Evolutionary conservation across 64 coral and sea anemone species (phyloP).

Genomic region (Platygyra sinensis): DNA sequence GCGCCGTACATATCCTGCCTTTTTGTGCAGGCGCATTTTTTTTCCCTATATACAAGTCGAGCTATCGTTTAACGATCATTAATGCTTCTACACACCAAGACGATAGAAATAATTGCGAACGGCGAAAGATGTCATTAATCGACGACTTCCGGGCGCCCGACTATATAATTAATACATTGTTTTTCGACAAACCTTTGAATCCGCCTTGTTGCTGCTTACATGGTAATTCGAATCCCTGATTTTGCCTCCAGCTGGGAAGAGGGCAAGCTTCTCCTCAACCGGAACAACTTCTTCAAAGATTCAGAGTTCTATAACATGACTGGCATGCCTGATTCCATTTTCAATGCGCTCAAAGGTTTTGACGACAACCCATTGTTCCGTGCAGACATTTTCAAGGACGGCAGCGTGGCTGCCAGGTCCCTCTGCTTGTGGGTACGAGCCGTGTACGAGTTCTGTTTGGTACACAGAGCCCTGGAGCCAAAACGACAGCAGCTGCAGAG

Average conservation of each 20-base stretch:
- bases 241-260: slow-evolving; percentile 79
- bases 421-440: slow-evolving; percentile 95
- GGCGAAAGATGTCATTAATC: no score
- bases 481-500: slow-evolving; percentile 64
- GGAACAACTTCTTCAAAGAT: slow-evolving; percentile 95
- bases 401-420: slow-evolving; percentile 82
- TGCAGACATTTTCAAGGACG: slow-evolving; percentile 76
- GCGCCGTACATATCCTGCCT: no score
- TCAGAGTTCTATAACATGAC: slow-evolving; percentile 90
- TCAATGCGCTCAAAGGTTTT: slow-evolving; percentile 65
- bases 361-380: slow-evolving; percentile 74
- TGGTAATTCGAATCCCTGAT: background rate
- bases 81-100: no score
- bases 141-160: no score
- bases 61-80: no score
- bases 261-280: slow-evolving; percentile 88
- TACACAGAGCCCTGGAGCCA: slow-evolving; percentile 76
- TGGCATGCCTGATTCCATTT: slow-evolving; percentile 76
- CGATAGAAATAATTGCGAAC: no score
- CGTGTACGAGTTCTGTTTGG: slow-evolving; percentile 89
- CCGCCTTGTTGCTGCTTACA: no score
- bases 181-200: no score
- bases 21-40: no score
- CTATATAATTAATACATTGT: no score
- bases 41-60: no score